Evolutionary conservation across 2,888 invertebrate species (phyloP).

Genomic region (Strigamia crassipes): DNA sequence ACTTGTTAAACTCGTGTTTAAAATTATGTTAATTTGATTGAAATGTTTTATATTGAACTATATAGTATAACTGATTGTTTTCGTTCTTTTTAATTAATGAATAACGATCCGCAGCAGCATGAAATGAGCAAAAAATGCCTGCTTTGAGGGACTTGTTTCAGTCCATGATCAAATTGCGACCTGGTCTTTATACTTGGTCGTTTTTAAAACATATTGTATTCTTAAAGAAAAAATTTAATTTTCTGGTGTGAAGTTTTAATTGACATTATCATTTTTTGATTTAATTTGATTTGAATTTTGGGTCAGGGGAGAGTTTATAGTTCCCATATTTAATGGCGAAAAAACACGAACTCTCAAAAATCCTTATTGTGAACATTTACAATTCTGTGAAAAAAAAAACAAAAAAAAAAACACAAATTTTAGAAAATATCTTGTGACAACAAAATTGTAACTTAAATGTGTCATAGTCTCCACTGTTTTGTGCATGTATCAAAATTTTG

Average conservation of each 20-base stretch:
- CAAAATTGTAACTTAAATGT: constrained; percentile 39
- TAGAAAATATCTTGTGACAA: constrained; percentile 43
- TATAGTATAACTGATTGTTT: not conserved
- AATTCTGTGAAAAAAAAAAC: constrained; percentile 18
- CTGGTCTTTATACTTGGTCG: not conserved
- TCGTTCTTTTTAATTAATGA: not conserved
- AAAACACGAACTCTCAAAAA: not conserved
- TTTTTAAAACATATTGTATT: not conserved
- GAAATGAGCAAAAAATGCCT: constrained; percentile 6
- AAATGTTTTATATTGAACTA: not conserved
- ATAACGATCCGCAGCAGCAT: constrained; percentile 16
- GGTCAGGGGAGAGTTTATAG: not conserved
- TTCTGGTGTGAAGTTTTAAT: constrained; percentile 1
- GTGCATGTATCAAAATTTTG: constrained; percentile 47
- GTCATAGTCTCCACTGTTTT: constrained; percentile 45
- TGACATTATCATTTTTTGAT: not conserved
- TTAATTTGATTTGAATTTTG: not conserved
- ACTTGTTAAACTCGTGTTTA: not conserved
- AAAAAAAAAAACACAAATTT: not conserved
- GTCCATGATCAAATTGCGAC: not conserved
- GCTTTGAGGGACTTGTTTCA: constrained; percentile 9
- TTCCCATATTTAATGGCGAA: not conserved
- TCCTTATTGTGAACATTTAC: not conserved
- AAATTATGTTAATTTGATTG: not conserved
- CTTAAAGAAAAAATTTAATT: not conserved